A percentile compares a stretch with the other conserved stretches of the same genome.
phyloP scores from a whole-genome alignment of 2,113 vertebrate species.

The Esox niger region DNA sequence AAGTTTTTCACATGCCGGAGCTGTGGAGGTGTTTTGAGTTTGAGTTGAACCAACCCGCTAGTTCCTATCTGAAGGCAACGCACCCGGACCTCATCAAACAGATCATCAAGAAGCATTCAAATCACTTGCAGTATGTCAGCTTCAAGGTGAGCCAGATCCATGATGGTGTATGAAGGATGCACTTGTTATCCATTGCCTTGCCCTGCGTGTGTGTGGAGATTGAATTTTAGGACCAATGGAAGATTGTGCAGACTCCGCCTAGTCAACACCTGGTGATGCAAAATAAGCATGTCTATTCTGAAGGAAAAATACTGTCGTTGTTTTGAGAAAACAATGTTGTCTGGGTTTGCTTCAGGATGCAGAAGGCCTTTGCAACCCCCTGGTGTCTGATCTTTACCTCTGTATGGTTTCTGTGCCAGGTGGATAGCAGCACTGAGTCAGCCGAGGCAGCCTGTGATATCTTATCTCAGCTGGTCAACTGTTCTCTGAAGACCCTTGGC shows the following conservation, averaged over 20 bases:
- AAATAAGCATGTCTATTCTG: too few species aligned
- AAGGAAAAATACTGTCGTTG: too few species aligned
- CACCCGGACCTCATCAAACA: conserved; percentile 97
- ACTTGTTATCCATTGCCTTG: too few species aligned
- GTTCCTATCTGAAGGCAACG: conserved; percentile 92
- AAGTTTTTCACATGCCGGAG: conserved; percentile 97
- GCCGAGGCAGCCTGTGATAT: conserved; percentile 95
- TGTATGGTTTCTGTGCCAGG: conserved; percentile 68
- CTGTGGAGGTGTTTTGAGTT: conserved; percentile 97
- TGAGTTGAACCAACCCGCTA: conserved; percentile 92
- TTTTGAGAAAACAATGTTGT: too few species aligned
- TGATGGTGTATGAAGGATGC: too few species aligned
- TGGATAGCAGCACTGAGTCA: conserved; percentile 97
- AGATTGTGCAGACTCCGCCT: too few species aligned
- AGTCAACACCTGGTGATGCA: too few species aligned
- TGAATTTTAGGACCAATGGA: too few species aligned
- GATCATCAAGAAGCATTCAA: conserved; percentile 95
- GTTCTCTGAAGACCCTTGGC: conserved; percentile 92
- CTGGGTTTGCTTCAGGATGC: too few species aligned
- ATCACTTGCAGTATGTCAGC: conserved; percentile 96
- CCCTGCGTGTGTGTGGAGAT: too few species aligned
- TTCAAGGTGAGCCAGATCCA: conserved; percentile 87
- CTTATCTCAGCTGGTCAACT: conserved; percentile 92
- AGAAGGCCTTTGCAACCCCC: too few species aligned
- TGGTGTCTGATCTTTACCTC: background rate